Percentiles rank a stretch among this genome's conserved stretches.
Evolutionary conservation across 1,140 invertebrate genomes (phyloP).

Genomic region (Dendrolimus kikuchii): DNA sequence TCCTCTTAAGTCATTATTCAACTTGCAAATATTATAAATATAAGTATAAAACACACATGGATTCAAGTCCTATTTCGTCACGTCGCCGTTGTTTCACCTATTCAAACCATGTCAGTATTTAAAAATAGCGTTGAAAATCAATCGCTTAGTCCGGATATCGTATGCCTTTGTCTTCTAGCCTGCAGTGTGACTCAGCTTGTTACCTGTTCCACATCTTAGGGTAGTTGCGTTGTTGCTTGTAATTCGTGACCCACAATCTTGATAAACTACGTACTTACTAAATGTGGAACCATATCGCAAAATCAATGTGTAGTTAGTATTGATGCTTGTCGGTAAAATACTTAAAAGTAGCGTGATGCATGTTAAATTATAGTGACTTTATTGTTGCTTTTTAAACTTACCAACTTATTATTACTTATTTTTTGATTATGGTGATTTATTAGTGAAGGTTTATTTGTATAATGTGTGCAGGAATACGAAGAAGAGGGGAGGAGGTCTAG

Average conservation of each 20-base stretch:
- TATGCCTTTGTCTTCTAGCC: slow-evolving; percentile 22
- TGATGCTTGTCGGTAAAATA: not conserved
- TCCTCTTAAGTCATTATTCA: too few relatives aligned
- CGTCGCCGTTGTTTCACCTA: slow-evolving; percentile 2
- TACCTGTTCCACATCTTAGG: slow-evolving; percentile 29
- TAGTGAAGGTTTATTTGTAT: slow-evolving; percentile 16
- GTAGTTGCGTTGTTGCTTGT: not conserved
- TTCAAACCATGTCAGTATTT: slow-evolving; percentile 37
- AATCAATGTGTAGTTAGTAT: not conserved
- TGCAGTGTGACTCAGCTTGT: slow-evolving; percentile 43
- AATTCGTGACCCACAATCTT: not conserved
- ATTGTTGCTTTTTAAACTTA: too few relatives aligned
- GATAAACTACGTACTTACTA: too few relatives aligned
- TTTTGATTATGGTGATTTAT: slow-evolving; percentile 6
- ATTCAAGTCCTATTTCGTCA: not conserved
- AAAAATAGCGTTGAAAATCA: slow-evolving; percentile 62
- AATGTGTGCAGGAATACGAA: slow-evolving; percentile 72
- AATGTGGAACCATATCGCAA: too few relatives aligned
- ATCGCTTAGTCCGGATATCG: slow-evolving; percentile 38
- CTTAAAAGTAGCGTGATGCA: too few relatives aligned
- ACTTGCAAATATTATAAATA: too few relatives aligned
- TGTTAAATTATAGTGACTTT: too few relatives aligned
- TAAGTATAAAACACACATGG: not conserved
- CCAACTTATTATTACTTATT: too few relatives aligned
- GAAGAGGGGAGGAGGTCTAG: slow-evolving; percentile 75